These are phyloP conservation scores for Mystacides longicornis DNA, from an alignment of 2,888 invertebrate genomes.

Conservation along the genomic window DNA sequence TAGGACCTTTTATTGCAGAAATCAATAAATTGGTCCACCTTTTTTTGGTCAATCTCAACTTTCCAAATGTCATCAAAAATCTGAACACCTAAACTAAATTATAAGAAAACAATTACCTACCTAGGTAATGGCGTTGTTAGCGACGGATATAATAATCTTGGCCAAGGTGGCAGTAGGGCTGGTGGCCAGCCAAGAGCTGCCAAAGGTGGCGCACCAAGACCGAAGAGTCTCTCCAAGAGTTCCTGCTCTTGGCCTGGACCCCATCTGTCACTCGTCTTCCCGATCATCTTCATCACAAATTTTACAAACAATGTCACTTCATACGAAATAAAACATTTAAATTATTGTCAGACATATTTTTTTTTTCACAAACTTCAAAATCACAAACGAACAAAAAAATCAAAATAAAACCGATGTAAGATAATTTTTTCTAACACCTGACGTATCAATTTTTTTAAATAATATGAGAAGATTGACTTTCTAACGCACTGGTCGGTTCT, in stretches of 20 bases:
- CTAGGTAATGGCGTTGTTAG: conserved; percentile 65
- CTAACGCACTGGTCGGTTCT: conserved; percentile 14
- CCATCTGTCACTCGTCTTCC: conserved; percentile 39
- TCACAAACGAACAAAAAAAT: too few relatives aligned
- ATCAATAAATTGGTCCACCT: too few relatives aligned
- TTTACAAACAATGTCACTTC: background rate
- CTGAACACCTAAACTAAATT: conserved; percentile 5
- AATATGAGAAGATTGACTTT: too few relatives aligned
- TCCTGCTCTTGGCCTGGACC: conserved; percentile 32
- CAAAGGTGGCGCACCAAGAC: conserved; percentile 41
- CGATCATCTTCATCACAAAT: conserved; percentile 19
- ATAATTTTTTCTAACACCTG: too few relatives aligned
- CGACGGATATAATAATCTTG: conserved; percentile 63
- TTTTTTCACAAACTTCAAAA: too few relatives aligned
- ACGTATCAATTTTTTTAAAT: too few relatives aligned
- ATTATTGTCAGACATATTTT: too few relatives aligned
- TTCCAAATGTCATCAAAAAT: too few relatives aligned
- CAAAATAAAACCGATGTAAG: too few relatives aligned
- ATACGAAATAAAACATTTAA: too few relatives aligned
- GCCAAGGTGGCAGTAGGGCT: conserved; percentile 67
- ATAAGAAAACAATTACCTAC: conserved; percentile 44
- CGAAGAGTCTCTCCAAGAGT: conserved; percentile 24
- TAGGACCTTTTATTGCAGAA: too few relatives aligned
- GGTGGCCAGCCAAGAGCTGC: conserved; percentile 74
- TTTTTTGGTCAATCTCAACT: too few relatives aligned